Conservation (phyloP, 2,888 invertebrate genomes). For the Plagiodera versicolora region DNA sequence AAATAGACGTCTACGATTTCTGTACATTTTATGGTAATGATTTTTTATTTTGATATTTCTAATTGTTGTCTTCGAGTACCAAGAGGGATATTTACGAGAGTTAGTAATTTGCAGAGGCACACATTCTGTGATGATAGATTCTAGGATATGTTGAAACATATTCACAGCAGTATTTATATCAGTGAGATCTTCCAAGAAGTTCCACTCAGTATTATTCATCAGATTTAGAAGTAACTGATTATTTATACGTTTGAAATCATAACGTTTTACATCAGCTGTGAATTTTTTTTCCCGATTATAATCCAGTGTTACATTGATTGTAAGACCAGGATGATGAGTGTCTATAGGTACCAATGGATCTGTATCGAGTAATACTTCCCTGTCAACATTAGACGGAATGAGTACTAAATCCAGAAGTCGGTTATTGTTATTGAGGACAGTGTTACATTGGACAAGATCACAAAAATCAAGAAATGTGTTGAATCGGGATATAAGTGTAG, state of each 20-base stretch:
- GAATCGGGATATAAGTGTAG: not conserved
- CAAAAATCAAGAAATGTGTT: not conserved
- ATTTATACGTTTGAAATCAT: not conserved
- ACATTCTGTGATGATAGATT: no score
- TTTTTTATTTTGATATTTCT: no score
- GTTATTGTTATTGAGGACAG: not conserved
- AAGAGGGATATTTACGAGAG: no score
- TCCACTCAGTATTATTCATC: no score
- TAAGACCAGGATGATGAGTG: not conserved
- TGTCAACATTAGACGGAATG: not conserved
- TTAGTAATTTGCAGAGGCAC: no score
- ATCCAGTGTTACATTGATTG: not conserved
- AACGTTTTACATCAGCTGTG: not conserved
- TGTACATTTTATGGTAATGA: no score
- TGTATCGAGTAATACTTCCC: not conserved
- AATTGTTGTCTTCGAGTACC: no score
- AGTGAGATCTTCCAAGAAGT: no score
- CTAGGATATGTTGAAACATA: no score
- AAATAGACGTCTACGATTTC: no score
- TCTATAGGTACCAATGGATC: not conserved
- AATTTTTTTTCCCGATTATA: slow-evolving; percentile 1
- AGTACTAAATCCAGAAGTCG: not conserved
- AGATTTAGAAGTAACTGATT: not conserved
- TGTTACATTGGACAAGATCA: not conserved
- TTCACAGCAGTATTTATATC: no score